Conservation (phyloP, 2,797 vertebrate genomes). For the Chiropotes sagulatus region DNA sequence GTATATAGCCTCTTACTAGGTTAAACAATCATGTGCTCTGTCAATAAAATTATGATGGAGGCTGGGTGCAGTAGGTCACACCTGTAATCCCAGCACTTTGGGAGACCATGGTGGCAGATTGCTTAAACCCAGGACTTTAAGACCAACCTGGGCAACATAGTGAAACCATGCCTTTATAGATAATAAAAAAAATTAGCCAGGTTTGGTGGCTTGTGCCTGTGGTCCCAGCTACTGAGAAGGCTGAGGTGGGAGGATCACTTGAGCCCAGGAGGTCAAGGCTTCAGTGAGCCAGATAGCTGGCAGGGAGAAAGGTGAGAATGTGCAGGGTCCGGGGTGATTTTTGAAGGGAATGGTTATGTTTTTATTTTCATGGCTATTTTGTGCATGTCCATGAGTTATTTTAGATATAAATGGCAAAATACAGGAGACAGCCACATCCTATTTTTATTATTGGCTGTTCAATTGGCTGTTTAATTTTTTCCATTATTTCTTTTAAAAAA, state of each 20-base stretch:
- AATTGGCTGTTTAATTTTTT: not conserved
- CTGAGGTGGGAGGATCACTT: not conserved
- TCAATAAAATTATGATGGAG: not conserved
- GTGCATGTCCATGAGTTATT: not conserved
- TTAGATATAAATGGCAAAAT: not conserved
- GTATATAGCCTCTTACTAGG: not conserved
- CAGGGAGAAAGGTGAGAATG: not conserved
- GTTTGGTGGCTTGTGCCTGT: not conserved
- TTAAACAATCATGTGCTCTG: not conserved
- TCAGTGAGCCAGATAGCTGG: not conserved
- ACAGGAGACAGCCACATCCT: not conserved
- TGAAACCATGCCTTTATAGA: not conserved
- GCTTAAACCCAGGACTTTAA: not conserved
- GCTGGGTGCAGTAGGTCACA: not conserved
- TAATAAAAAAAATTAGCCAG: not conserved
- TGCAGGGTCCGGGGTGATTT: not conserved
- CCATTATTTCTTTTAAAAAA: not conserved
- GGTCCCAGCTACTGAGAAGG: not conserved
- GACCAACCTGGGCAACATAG: not conserved
- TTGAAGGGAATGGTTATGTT: not conserved
- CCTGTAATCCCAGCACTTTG: not conserved
- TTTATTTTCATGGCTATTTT: conserved; percentile 11
- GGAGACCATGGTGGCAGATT: not conserved
- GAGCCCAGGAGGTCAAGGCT: not conserved
- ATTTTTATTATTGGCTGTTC: conserved; percentile 3